These are phyloP conservation scores for Noturus placidus DNA, from an alignment of 2,113 vertebrate species.

Conservation along the genomic window DNA sequence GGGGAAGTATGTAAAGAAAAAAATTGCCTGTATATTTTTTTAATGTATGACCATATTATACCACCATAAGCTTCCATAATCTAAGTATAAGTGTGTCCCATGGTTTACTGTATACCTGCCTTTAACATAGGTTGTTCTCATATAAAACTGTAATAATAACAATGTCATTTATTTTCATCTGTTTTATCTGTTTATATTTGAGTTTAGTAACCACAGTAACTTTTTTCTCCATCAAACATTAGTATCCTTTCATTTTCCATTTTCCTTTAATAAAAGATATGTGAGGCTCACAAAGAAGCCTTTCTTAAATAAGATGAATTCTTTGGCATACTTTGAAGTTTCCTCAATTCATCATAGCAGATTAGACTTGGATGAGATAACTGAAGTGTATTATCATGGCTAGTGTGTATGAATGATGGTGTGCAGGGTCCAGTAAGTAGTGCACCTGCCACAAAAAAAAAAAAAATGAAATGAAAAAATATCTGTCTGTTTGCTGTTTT, in stretches of 20 bases:
- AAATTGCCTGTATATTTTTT: no score
- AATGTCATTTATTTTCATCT: background rate
- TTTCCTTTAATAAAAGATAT: conserved; percentile 27
- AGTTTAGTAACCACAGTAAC: conserved; percentile 31
- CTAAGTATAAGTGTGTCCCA: background rate
- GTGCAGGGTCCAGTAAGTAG: conserved; percentile 38
- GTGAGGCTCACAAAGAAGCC: conserved; percentile 25
- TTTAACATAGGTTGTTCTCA: background rate
- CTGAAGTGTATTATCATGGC: conserved; percentile 37
- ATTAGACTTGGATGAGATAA: conserved; percentile 44
- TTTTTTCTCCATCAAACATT: conserved; percentile 27
- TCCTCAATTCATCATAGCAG: conserved; percentile 41
- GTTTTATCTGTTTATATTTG: conserved; percentile 3
- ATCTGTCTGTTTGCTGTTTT: conserved; percentile 6
- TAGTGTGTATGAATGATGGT: conserved; percentile 37
- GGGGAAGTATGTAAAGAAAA: background rate
- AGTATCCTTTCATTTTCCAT: conserved; percentile 37
- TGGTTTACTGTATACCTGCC: no score
- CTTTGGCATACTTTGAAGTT: conserved; percentile 37
- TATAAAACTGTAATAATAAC: background rate
- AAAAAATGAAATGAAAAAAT: background rate
- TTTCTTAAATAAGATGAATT: conserved; percentile 42
- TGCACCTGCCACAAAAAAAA: conserved; percentile 48
- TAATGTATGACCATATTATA: background rate
- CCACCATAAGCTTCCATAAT: background rate